Evolutionary conservation across 2,797 vertebrate species (phyloP).

Genomic region (Cercopithecus diana): DNA sequence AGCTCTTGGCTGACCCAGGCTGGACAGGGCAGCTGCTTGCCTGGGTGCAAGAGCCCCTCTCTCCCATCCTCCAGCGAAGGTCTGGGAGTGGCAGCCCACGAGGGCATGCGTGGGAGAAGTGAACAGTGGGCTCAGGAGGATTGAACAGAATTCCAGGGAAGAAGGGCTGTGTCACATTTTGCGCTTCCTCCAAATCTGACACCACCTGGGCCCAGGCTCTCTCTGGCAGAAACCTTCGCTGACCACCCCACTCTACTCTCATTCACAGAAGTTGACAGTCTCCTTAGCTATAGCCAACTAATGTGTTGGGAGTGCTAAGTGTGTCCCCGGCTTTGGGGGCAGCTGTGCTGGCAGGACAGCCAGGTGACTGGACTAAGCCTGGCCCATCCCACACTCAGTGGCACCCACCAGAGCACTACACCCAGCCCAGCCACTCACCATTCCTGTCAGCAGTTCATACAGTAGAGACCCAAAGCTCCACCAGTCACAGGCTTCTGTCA

Average conservation of each 20-base stretch:
- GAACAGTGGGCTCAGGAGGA: neutral
- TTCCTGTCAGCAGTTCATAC: constrained; percentile 96
- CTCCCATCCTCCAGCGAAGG: neutral
- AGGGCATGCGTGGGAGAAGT: neutral
- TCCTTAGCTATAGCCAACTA: neutral
- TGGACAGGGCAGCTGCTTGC: neutral
- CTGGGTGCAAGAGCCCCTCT: neutral
- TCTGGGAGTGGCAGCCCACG: neutral
- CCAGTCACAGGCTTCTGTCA: constrained; percentile 96
- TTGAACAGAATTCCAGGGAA: neutral
- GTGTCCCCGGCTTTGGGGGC: neutral
- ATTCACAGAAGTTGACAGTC: neutral
- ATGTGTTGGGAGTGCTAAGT: too few species aligned
- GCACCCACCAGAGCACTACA: neutral
- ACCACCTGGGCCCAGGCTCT: neutral
- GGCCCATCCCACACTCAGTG: neutral
- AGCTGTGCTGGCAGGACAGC: neutral
- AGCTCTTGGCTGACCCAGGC: neutral
- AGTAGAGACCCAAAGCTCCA: constrained; percentile 97
- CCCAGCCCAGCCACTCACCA: constrained; percentile 85
- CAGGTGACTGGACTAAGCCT: neutral
- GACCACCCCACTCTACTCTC: neutral
- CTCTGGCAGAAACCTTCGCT: neutral
- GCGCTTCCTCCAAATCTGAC: neutral
- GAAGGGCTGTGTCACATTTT: neutral